A percentile compares a stretch with the other conserved stretches of the same genome.
phyloP scores from a whole-genome alignment of 2,797 vertebrate genomes.

The Ceryle rudis region DNA sequence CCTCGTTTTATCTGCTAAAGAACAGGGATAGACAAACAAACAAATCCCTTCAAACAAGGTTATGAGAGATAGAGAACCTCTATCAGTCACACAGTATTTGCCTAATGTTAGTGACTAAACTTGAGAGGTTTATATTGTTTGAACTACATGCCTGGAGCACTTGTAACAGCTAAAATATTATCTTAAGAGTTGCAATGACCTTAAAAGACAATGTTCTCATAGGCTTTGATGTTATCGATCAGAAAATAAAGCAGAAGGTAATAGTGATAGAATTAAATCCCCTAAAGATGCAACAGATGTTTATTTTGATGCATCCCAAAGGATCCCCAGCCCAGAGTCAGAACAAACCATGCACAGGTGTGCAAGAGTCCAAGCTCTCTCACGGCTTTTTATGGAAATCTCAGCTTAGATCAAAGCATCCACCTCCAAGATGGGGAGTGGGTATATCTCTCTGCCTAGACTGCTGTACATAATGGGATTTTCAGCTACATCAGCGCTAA shows the following conservation, averaged over 20 bases:
- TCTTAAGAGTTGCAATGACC: background rate
- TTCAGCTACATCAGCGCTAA: background rate
- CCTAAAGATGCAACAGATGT: background rate
- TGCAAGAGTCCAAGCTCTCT: background rate
- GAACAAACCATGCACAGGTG: background rate
- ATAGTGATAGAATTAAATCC: background rate
- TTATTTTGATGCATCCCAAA: background rate
- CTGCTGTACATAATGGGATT: background rate
- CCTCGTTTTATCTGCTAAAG: conserved; percentile 1
- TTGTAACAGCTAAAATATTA: background rate
- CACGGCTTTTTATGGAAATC: background rate
- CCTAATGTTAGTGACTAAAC: conserved; percentile 21
- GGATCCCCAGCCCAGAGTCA: background rate
- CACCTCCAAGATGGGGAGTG: background rate
- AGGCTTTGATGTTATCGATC: background rate
- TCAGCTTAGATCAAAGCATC: background rate
- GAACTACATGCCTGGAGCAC: background rate
- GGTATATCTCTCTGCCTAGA: background rate
- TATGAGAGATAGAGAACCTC: conserved; percentile 21
- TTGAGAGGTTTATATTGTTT: conserved; percentile 28
- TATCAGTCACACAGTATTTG: conserved; percentile 13
- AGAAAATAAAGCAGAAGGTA: background rate
- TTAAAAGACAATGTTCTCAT: conserved; percentile 8
- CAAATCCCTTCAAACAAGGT: conserved; percentile 62
- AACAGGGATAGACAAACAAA: conserved; percentile 25